phyloP scores from a whole-genome alignment of 2,888 invertebrate genomes.

The Aleiodes testaceus region DNA sequence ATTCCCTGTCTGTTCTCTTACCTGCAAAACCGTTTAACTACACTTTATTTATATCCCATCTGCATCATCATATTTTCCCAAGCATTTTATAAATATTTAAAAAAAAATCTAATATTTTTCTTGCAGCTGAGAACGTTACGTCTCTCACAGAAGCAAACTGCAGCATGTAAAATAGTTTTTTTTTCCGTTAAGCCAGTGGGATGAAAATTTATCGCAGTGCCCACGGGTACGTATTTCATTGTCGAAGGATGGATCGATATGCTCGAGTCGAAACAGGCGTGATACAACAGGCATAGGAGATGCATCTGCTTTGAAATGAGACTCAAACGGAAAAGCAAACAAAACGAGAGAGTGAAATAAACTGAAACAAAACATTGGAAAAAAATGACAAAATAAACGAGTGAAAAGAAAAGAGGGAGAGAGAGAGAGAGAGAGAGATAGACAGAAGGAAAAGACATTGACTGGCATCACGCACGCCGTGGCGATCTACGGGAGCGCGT shows the following conservation, averaged over 20 bases:
- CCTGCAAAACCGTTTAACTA: not conserved
- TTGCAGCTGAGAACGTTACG: not conserved
- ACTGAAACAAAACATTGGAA: constrained; percentile 5
- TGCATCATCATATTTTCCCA: no score
- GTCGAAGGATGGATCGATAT: constrained; percentile 51
- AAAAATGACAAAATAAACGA: constrained; percentile 6
- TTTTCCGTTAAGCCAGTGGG: constrained; percentile 26
- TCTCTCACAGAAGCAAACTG: constrained; percentile 19
- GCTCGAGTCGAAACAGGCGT: constrained; percentile 34
- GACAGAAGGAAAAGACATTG: constrained; percentile 39
- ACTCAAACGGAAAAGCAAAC: not conserved
- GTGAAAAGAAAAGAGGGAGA: constrained; percentile 25
- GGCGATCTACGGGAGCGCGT: constrained; percentile 17
- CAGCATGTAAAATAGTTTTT: constrained; percentile 16
- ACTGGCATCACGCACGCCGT: constrained; percentile 39
- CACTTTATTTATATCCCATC: no score
- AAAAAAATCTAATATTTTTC: not conserved
- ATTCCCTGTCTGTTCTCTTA: not conserved
- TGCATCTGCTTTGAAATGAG: constrained; percentile 18
- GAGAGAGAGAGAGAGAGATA: constrained; percentile 22
- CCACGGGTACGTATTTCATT: constrained; percentile 49
- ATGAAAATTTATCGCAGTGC: constrained; percentile 48
- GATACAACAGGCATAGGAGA: constrained; percentile 4
- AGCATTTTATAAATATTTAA: no score
- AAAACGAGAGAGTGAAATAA: not conserved